Percentiles rank a stretch among this genome's conserved stretches.
Evolutionary conservation across 2,888 invertebrate species (phyloP).

Genomic region (Hecatera dysodea): DNA sequence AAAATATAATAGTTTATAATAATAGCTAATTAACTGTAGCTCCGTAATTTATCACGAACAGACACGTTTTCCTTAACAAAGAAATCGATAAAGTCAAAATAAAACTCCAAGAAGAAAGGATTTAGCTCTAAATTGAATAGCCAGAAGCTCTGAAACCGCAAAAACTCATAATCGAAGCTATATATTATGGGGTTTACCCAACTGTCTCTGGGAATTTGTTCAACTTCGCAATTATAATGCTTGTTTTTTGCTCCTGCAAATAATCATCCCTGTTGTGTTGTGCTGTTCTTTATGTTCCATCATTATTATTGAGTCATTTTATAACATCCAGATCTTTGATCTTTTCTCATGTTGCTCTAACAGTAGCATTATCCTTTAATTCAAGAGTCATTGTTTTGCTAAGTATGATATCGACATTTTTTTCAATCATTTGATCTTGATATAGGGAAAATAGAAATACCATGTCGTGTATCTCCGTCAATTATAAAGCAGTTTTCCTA

Average conservation of each 20-base stretch:
- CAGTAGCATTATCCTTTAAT: constrained; percentile 27
- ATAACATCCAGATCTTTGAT: constrained; percentile 10
- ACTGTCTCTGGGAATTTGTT: constrained; percentile 60
- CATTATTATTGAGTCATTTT: constrained; percentile 26
- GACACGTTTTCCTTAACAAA: constrained; percentile 30
- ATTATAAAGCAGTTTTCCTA: constrained; percentile 27
- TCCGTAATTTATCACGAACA: no score
- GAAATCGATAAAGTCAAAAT: constrained; percentile 31
- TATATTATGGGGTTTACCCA: constrained; percentile 60
- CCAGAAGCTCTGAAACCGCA: constrained; percentile 49
- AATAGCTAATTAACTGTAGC: constrained; percentile 2
- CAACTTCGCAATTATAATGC: constrained; percentile 56
- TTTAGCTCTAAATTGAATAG: constrained; percentile 34
- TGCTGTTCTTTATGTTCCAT: constrained; percentile 35
- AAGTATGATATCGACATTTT: constrained; percentile 4
- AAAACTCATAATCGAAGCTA: constrained; percentile 55
- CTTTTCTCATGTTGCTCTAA: constrained; percentile 2
- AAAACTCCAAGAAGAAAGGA: constrained; percentile 26
- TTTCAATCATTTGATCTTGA: neutral
- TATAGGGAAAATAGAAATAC: constrained; percentile 2
- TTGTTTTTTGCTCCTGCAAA: constrained; percentile 49
- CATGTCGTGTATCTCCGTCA: neutral
- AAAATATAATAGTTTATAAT: constrained; percentile 1
- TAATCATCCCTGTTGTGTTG: constrained; percentile 45
- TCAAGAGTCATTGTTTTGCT: constrained; percentile 18